Evolutionary conservation across 2,113 vertebrate genomes (phyloP).

Genomic region (Pristiophorus japonicus): DNA sequence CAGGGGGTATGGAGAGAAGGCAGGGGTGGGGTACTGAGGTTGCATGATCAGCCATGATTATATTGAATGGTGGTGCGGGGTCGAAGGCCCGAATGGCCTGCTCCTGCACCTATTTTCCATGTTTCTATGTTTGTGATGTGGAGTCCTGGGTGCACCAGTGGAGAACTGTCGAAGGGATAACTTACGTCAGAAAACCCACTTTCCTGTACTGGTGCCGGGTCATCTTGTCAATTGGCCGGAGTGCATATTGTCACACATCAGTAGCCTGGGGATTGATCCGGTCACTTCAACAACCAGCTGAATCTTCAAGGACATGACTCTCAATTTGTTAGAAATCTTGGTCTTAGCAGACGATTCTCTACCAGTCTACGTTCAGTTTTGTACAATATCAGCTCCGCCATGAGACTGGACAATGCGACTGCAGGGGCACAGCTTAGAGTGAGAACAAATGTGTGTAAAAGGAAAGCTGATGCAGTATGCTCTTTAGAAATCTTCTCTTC

Average conservation of each 20-base stretch:
- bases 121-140: too few species aligned
- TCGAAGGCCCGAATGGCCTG: too few species aligned
- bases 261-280: background rate
- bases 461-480: background rate
- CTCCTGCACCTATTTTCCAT: too few species aligned
- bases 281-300: background rate
- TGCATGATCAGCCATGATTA: too few species aligned
- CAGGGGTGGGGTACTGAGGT: too few species aligned
- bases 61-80: too few species aligned
- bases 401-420: background rate
- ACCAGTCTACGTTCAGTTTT: background rate
- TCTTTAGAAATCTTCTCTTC: background rate
- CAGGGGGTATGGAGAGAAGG: too few species aligned
- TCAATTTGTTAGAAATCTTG: background rate
- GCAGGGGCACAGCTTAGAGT: background rate
- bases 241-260: background rate
- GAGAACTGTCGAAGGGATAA: background rate
- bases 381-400: background rate
- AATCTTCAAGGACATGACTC: background rate
- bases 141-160: background rate
- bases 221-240: background rate
- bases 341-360: background rate
- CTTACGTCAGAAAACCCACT: background rate
- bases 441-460: background rate
- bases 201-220: background rate